Base-by-base conservation (phyloP, 2,888 invertebrate genomes). In the Andrena chrysosceles region DNA sequence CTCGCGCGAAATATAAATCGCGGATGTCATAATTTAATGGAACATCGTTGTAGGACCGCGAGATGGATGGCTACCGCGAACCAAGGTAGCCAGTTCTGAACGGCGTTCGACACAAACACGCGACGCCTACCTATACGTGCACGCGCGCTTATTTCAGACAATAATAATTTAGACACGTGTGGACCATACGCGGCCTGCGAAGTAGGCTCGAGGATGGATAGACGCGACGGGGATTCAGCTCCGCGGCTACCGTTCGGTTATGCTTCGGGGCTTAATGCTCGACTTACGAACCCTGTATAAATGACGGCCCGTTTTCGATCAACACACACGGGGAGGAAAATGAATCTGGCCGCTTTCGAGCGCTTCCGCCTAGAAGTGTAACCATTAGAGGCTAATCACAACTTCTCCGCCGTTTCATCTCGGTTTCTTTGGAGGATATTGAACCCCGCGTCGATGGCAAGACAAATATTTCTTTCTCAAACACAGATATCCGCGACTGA, bases 161-260 rank as follows among this genome's bases (percentile, higher is more conserved):
- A 93, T 92, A 92, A 92, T 93, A 91, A 92, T 92, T 92, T 90
- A 91, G 90, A 92, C 93, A 93, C 90, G 92, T 93, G 93, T 90
- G 91, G 91, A 84, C 93, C 93, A 93, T 93, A 93, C 93, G 92
- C 86, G 91, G 89, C 75, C 80, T 56, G 80, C 67, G 69, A 79
- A 88, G 84, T 79, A 85, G 80, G 82, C 86, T 86, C 83, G 83
- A 86, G 90, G 91, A 92, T 91, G 89, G 89, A 91, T 90, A 91
- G 91, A 90, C 89, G 88, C 89, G 90, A 90, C 91, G 89, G 91
- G 88, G 89, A 86, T 83, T 85, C 81, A 74, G 33, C 70, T 10
- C 10, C 63, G 72, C 35, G 31, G 81, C 85, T 86, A 83, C 84
- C 77, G 89, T 85, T 87, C 85, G 84, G 80, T 82, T 87, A 86